Conservation (phyloP, 2,888 invertebrate species). For the Mylabris sibirica region DNA sequence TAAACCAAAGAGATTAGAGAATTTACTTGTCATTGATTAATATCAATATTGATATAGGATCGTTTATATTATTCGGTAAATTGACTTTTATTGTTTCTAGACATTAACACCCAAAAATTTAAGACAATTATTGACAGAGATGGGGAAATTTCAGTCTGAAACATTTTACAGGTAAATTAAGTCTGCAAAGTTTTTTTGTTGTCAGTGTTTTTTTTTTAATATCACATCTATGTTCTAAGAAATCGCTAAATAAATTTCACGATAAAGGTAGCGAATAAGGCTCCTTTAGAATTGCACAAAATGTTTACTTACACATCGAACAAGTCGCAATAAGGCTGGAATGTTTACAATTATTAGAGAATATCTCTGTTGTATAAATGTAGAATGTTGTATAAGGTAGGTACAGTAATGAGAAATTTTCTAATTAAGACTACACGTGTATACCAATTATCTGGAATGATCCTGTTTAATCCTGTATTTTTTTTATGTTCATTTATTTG, state of each 20-base stretch:
- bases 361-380: slow-evolving; percentile 69
- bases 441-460: slow-evolving; percentile 63
- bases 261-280: too few species aligned
- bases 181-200: too few species aligned
- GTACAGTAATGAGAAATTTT: slow-evolving; percentile 44
- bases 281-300: too few species aligned
- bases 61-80: slow-evolving; percentile 67
- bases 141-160: slow-evolving; percentile 43
- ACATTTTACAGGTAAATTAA: too few species aligned
- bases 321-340: too few species aligned
- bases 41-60: slow-evolving; percentile 55
- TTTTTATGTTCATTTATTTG: neutral
- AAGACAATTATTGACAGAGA: neutral
- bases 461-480: too few species aligned
- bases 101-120: neutral
- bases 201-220: too few species aligned
- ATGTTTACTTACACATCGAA: too few species aligned
- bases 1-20: neutral
- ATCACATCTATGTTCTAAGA: too few species aligned
- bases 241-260: too few species aligned
- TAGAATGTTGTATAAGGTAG: slow-evolving; percentile 44
- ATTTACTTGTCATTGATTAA: neutral
- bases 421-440: slow-evolving; percentile 54
- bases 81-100: slow-evolving; percentile 16
- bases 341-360: slow-evolving; percentile 73